Evolutionary conservation across 2,888 invertebrate genomes (phyloP), one percentile per base, ranked within the genome.

Genomic region (Oscheius sp.): DNA sequence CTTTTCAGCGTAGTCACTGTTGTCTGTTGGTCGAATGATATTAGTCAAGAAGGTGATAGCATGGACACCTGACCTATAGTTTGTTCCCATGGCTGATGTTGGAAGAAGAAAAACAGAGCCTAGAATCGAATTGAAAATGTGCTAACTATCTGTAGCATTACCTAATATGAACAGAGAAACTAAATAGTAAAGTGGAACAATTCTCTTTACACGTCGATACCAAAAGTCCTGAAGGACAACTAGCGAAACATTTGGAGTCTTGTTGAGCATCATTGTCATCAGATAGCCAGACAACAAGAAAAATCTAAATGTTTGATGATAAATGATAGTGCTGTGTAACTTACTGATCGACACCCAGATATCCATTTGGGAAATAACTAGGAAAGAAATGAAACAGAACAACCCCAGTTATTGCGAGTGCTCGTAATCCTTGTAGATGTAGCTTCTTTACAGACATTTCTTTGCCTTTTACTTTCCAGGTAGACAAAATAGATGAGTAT

Each of bases 361-460:
- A 70, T 12, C 70, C 70, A 66, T 70, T 70, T 17, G 49, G 45
- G 36, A 61, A 67, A 8, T 50, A 44, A 17, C 49, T 41, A 1
- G 71, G 71, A 28, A 57, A 71, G 26, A 71, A 71, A 32, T 71
- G 70, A 32, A 70, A 70, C 12, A 38, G 38, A 20, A 57, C 47
- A 6, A 70, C 67, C 3, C 63, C 26, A 28, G 62, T 62, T 1
- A 70, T 70, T 6, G 70, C 70, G 8, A 62, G 14, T 9, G 36
- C 70, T 9, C 70, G 62, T n/a, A 70, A 51, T 8, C 70, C 70
- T 62, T 70, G 70, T 4, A 54, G 54, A 17, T 54, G 54, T 12
- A 54, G 6, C 20, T 54, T 54, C 41, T 41, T 41, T 12, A n/a
- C n/a, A n/a, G n/a, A n/a, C n/a, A n/a, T n/a, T n/a, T n/a, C n/a